phyloP scores from a whole-genome alignment of 2,797 vertebrate genomes.

The Todus mexicanus region DNA sequence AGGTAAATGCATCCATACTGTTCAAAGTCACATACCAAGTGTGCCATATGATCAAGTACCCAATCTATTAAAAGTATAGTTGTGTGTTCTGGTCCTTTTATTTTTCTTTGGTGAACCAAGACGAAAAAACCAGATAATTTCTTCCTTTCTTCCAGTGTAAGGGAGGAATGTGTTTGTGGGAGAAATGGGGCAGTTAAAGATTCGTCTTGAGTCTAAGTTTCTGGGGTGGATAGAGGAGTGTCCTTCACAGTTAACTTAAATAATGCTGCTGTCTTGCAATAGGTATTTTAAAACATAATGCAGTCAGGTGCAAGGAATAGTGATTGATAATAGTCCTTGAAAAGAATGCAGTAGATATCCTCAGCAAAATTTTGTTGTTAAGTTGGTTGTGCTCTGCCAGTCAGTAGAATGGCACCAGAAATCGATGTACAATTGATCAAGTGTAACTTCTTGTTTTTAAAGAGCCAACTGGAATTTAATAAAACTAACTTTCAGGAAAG shows the following conservation, averaged over 20 bases:
- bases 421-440: neutral
- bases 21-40: neutral
- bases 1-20: neutral
- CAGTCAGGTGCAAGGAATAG: neutral
- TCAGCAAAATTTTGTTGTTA: neutral
- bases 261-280: neutral
- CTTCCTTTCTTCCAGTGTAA: neutral
- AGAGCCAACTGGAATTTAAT: neutral
- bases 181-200: neutral
- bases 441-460: neutral
- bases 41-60: neutral
- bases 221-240: neutral
- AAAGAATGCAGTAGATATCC: neutral
- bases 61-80: neutral
- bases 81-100: neutral
- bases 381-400: neutral
- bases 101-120: neutral
- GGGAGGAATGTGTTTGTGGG: neutral
- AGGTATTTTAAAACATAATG: neutral
- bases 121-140: neutral
- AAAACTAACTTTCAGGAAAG: neutral
- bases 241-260: neutral
- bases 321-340: neutral
- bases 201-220: neutral
- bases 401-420: neutral